Base-by-base conservation (phyloP, 2,113 vertebrate species). In the Salvelinus alpinus region DNA sequence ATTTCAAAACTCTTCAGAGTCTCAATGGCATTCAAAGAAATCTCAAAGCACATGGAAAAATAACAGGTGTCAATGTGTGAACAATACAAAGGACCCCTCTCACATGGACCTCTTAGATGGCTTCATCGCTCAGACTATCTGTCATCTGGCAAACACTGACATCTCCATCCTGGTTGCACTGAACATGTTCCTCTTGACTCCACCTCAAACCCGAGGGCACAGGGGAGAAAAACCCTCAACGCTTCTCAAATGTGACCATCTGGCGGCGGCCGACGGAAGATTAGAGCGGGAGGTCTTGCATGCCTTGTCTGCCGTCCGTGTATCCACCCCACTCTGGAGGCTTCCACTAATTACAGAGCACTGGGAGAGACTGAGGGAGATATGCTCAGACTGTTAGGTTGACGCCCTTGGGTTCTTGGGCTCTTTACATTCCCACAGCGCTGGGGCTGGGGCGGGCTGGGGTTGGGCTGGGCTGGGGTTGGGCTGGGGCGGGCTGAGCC, bases 261-360 rank as follows among this genome's bases (percentile, higher is more conserved):
- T 91, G 92, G 89, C 91, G 83, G 74, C 81, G 48, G 85, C 70
- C 67, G 73, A 65, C 60, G 80, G 67, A 74, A 57, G 82, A 64
- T 59, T 25, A 24, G 48, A 70, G 66, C 7, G 70, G 27, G 70
- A 29, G 70, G 13, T 11, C 22, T 1, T 25, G 25, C 22, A 44
- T 4, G 31, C 14, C n/a, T 44, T 20, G 68, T 75, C 80, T 71
- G 76, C 57, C 38, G 80, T 85, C 85, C 84, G 70, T 87, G 89
- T 72, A 75, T 78, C 76, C 85, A 84, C 86, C 79, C 62, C 74
- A 74, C 80, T 86, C 77, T 78, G 77, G 66, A 79, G 80, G 69
- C 83, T 68, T 77, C 16, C 51, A 54, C 51, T 82, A 66, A 94
- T 93, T 94, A 94, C 90, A 94, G 90, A 87, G 88, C 76, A 25